Percentiles rank a stretch among this genome's conserved stretches.
phyloP scores from a whole-genome alignment of 2,888 invertebrate genomes.

The Trichopoda pennipes region DNA sequence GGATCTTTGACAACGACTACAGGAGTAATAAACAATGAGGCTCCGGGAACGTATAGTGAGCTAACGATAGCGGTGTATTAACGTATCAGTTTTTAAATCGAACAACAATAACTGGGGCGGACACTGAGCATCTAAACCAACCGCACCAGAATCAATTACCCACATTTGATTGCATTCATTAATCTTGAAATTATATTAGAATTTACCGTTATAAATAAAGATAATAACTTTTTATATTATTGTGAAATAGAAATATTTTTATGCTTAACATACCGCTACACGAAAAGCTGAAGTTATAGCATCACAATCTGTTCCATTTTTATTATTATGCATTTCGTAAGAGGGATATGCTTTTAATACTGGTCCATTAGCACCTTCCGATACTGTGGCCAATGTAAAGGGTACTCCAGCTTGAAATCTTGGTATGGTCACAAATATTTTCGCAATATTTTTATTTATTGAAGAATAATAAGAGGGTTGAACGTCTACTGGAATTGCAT shows the following conservation, averaged over 20 bases:
- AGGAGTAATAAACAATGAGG: conserved; percentile 77
- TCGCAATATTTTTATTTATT: conserved; percentile 75
- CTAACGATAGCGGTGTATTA: conserved; percentile 78
- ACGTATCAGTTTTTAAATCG: conserved; percentile 84
- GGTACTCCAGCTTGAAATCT: conserved; percentile 88
- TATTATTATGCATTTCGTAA: conserved; percentile 84
- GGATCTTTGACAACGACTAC: conserved; percentile 83
- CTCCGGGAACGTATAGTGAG: conserved; percentile 70
- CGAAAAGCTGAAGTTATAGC: conserved; percentile 89
- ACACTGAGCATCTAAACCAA: conserved; percentile 84
- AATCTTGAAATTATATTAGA: conserved; percentile 81
- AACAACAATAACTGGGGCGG: conserved; percentile 88
- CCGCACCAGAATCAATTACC: conserved; percentile 84
- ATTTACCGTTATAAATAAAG: background rate
- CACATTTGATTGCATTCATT: conserved; percentile 85
- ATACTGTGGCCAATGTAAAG: conserved; percentile 86
- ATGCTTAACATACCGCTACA: conserved; percentile 83
- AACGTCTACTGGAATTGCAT: conserved; percentile 83
- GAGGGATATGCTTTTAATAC: conserved; percentile 85
- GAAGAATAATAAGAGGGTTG: conserved; percentile 69
- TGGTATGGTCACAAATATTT: conserved; percentile 87
- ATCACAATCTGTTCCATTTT: conserved; percentile 83
- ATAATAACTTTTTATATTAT: background rate
- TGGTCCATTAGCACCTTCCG: conserved; percentile 82
- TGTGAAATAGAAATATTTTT: background rate